Conservation (phyloP, 2,888 invertebrate species). For the Quadroppia sp. region DNA sequence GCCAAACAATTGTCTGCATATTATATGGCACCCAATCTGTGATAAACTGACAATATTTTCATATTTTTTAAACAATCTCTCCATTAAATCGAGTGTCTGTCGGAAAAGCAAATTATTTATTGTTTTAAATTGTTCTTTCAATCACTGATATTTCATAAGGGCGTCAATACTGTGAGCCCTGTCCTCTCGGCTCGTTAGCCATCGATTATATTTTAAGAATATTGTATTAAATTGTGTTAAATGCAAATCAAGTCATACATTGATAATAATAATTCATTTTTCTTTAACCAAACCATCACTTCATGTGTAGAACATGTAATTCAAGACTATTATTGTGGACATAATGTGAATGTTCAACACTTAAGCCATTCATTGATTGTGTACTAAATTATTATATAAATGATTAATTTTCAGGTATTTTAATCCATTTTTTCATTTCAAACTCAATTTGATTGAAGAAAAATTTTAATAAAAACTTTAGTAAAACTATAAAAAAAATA, state of each 20-base stretch:
- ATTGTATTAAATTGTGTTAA: too few species aligned
- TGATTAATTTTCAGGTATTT: too few species aligned
- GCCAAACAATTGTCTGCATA: slow-evolving; percentile 6
- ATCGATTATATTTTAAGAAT: not conserved
- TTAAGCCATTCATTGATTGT: too few species aligned
- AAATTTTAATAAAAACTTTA: too few species aligned
- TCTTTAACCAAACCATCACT: slow-evolving; percentile 7
- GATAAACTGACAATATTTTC: not conserved
- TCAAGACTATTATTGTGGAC: slow-evolving; percentile 5
- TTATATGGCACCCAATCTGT: slow-evolving; percentile 11
- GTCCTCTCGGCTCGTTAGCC: slow-evolving; percentile 6
- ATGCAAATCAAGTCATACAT: slow-evolving; percentile 19
- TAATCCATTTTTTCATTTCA: too few species aligned
- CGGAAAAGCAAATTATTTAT: not conserved
- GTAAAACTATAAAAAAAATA: too few species aligned
- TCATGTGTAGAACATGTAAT: not conserved
- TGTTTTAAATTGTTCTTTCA: slow-evolving; percentile 1
- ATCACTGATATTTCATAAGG: slow-evolving; percentile 23
- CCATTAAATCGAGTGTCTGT: slow-evolving; percentile 11
- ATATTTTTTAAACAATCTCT: not conserved
- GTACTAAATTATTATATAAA: too few species aligned
- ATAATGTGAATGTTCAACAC: too few species aligned
- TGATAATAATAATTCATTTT: not conserved
- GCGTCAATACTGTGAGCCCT: slow-evolving; percentile 15
- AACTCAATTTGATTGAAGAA: too few species aligned